phyloP scores from a whole-genome alignment of 2,113 vertebrate genomes.

The Procavia capensis region DNA sequence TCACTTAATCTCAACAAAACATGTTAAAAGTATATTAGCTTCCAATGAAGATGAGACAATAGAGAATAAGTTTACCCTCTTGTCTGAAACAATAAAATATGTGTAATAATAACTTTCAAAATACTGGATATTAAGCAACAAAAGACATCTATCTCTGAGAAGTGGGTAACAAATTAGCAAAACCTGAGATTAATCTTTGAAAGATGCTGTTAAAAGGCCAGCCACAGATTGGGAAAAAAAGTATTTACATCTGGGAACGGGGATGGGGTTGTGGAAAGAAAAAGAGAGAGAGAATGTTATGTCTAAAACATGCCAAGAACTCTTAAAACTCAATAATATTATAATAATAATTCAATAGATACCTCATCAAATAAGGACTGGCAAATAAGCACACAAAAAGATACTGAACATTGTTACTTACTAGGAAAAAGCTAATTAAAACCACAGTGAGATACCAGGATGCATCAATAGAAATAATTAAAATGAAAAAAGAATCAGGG shows the following conservation, averaged over 20 bases:
- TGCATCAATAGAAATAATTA: not conserved
- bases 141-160: not conserved
- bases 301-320: not conserved
- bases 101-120: not conserved
- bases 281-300: not conserved
- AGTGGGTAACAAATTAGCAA: rapidly evolving
- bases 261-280: too few species aligned
- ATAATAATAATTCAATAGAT: not conserved
- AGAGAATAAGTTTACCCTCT: not conserved
- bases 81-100: not conserved
- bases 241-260: too few species aligned
- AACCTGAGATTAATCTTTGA: not conserved
- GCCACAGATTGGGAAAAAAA: too few species aligned
- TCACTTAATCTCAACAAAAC: too few species aligned
- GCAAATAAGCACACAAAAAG: not conserved
- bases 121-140: not conserved
- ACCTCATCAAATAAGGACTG: not conserved
- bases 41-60: not conserved
- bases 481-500: too few species aligned
- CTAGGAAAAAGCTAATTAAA: not conserved
- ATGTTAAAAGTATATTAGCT: too few species aligned
- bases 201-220: not conserved
- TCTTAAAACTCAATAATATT: not conserved
- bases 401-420: not conserved
- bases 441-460: rapidly evolving